Evolutionary conservation across 2,797 vertebrate genomes (phyloP).

Genomic region (Myotis myotis): DNA sequence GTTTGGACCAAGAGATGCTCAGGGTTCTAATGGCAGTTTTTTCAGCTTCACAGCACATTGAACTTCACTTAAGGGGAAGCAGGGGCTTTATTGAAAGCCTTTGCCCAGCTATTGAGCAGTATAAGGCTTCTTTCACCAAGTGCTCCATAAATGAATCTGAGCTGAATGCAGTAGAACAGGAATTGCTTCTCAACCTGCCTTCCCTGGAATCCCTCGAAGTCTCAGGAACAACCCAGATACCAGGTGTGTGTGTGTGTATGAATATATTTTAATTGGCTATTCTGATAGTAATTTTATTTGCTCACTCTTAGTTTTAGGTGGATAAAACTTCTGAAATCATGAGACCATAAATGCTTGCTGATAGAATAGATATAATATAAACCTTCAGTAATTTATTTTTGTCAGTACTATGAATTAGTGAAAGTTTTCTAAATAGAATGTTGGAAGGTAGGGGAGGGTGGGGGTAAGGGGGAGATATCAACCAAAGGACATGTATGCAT

Average conservation of each 20-base stretch:
- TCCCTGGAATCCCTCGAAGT: slow-evolving; percentile 67
- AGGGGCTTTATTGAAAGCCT: slow-evolving; percentile 53
- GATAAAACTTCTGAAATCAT: background rate
- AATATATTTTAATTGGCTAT: background rate
- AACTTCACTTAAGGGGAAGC: slow-evolving; percentile 26
- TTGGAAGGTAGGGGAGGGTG: too few relatives aligned
- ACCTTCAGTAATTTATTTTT: background rate
- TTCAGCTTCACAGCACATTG: slow-evolving; percentile 61
- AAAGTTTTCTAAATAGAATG: background rate
- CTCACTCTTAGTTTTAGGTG: background rate
- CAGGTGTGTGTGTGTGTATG: background rate
- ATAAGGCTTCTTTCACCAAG: slow-evolving; percentile 53
- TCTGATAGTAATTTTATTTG: background rate
- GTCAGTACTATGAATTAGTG: background rate
- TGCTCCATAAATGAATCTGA: background rate
- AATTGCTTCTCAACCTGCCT: slow-evolving; percentile 69
- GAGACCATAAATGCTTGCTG: background rate
- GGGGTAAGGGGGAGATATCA: too few relatives aligned
- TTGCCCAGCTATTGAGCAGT: slow-evolving; percentile 49
- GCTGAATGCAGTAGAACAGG: slow-evolving; percentile 57
- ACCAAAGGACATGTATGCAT: too few relatives aligned
- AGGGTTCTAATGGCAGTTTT: slow-evolving; percentile 49
- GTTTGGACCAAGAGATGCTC: background rate
- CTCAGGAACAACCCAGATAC: background rate
- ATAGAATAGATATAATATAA: background rate